A percentile compares a stretch with the other conserved stretches of the same genome.
Evolutionary conservation across 1,140 invertebrate genomes (phyloP).

Genomic region (Diabrotica undecimpunctata): DNA sequence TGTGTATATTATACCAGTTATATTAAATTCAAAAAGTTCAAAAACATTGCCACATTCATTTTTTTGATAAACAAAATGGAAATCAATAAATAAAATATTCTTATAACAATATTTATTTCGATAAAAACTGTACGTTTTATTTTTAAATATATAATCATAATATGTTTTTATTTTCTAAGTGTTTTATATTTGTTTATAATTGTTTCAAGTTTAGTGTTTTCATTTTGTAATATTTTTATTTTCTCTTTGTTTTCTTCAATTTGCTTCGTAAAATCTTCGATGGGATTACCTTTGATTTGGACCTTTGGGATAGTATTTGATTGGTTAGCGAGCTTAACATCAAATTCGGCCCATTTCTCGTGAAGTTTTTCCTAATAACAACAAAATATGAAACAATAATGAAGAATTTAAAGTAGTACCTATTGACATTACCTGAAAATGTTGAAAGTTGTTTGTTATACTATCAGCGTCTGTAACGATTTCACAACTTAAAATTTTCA

Average conservation of each 20-base stretch:
- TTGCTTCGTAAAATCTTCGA: constrained; percentile 33
- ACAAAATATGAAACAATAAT: no score
- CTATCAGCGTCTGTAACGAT: neutral
- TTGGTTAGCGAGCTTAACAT: neutral
- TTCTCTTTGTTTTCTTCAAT: constrained; percentile 33
- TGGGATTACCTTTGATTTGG: constrained; percentile 32
- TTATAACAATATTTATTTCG: no score
- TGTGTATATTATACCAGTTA: no score
- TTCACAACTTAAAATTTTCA: neutral
- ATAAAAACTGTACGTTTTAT: no score
- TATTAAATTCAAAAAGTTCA: no score
- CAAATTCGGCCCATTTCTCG: neutral
- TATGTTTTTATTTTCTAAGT: constrained; percentile 16
- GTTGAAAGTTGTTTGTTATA: neutral
- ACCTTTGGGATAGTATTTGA: neutral
- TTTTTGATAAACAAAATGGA: no score
- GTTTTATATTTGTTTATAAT: constrained; percentile 23
- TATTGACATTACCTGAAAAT: neutral
- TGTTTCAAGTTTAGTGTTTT: constrained; percentile 28
- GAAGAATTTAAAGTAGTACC: no score
- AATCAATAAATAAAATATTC: no score
- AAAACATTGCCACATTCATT: no score
- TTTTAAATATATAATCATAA: no score
- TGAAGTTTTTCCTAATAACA: no score
- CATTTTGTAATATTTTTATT: constrained; percentile 28